Base-by-base conservation (phyloP, 1,140 invertebrate genomes). In the Calephelis virginiensis region DNA sequence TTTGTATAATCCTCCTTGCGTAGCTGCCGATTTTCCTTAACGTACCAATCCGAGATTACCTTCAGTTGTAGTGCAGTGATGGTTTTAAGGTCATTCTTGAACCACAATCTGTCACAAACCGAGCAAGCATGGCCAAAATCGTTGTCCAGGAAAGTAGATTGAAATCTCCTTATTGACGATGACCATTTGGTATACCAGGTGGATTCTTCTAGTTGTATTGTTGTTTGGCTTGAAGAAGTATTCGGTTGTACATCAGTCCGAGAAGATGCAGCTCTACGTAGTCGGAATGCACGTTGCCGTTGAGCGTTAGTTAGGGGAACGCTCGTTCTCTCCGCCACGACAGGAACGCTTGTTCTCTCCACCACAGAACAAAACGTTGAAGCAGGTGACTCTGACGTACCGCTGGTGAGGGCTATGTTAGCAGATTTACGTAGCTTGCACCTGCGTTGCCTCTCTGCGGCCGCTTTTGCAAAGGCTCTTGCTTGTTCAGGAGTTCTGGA, bases 21-120 rank as follows among this genome's bases (percentile, higher is more conserved):
- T 13, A 77, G 69, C 68, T 61, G 72, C 17, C 73, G 66, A 79
- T 76, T 77, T 80, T 80, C 73, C 50, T 79, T 78, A 50, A 75
- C 46, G 53, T 62, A 79, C 75, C 80, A 80, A 56, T 80, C 72
- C 75, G 72, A 76, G 28, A 80, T 77, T 11, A 79, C 76, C 73
- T 78, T 10, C 50, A 79, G 69, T 40, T 80, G 73, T 76, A 43
- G 40, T 43, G 38, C 77, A 78, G 68, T 80, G 80, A 76, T 78
- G 75, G 66, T 9, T 75, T 77, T 78, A 28, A 82, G 72, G 62
- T 82, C 80, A 8, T 80, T 78, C 28, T 68, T 78, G 63, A 76
- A 78, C 78, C 80, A 82, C 47, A 82, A 37, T 74, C 73, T 66
- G 69, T 82, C 78, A 50, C 76, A 78, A 69, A 82, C 70, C 48